Evolutionary conservation across 2,888 invertebrate species (phyloP), one percentile per base, ranked within the genome.

Genomic region (Caprella mutica): DNA sequence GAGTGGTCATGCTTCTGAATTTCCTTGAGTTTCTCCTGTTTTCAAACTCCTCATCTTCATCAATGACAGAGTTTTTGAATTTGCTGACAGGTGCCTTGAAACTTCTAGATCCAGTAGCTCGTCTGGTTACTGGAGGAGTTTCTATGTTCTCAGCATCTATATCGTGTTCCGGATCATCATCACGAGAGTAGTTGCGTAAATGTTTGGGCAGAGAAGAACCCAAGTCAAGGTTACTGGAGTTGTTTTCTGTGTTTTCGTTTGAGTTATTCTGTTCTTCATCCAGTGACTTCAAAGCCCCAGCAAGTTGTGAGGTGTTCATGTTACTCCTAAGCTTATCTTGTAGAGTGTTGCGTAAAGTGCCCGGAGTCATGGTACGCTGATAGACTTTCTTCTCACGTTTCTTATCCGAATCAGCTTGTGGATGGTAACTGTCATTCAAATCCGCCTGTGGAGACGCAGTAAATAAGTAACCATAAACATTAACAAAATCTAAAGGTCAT

Each of bases 91-190:
- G 52, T 33, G 61, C 52, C 26, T 65, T 46, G 39, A 67, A 65
- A 27, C 65, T 62, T 30, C 66, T 53, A 17, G 50, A 79, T 57
- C 78, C 80, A 69, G 83, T 82, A 27, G 80, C 73, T 67, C 84
- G 80, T 56, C 89, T 77, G 19, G 83, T 83, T 0, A 83, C 85
- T 5, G 90, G 89, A 21, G 90, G 89, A 2, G 90, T 90, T 76
- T 90, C 89, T 30, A 90, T 85, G 68, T 90, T 90, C 68, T 90
- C 90, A 2, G 88, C 86, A 71, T 90, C 90, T 39, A 90, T 87
- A 70, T 89, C 88, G 12, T 83, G 81, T 70, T 82, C 82, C 67
- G 85, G 84, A 19, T 78, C 69, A n/a, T 67, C 67, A 30, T 65
- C 65, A 21, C 65, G 55, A 14, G 67, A 67, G 3, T 52, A 54